These are phyloP conservation scores for Leptopilina boulardi DNA, from an alignment of 1,140 invertebrate genomes.

Conservation along the genomic window DNA sequence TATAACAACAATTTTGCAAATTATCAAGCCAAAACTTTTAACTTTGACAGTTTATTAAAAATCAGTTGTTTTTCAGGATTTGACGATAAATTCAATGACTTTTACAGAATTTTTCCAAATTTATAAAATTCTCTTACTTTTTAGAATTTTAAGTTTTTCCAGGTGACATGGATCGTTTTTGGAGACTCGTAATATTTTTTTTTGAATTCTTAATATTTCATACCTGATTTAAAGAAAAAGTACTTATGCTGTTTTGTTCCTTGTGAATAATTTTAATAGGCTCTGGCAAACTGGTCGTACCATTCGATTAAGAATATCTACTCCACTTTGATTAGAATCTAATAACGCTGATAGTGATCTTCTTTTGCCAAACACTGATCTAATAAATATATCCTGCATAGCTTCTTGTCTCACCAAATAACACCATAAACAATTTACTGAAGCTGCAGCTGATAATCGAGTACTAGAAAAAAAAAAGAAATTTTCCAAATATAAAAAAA, in stretches of 20 bases:
- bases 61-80: no score
- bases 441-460: constrained; percentile 85
- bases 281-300: constrained; percentile 79
- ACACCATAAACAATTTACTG: constrained; percentile 93
- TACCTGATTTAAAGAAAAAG: constrained; percentile 96
- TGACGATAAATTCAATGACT: no score
- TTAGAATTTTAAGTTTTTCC: no score
- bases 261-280: constrained; percentile 98
- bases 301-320: constrained; percentile 70
- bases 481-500: no score
- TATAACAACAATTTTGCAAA: no score
- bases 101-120: no score
- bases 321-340: constrained; percentile 69
- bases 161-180: no score
- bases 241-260: constrained; percentile 98
- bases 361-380: constrained; percentile 93
- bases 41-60: no score
- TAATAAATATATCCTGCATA: constrained; percentile 96
- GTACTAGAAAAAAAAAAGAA: constrained; percentile 73
- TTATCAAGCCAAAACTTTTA: no score
- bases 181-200: not conserved
- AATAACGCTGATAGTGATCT: constrained; percentile 74
- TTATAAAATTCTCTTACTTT: no score
- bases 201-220: not conserved
- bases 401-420: constrained; percentile 94